Evolutionary conservation across 2,797 vertebrate species (phyloP).

Genomic region (Hippoglossus hippoglossus): DNA sequence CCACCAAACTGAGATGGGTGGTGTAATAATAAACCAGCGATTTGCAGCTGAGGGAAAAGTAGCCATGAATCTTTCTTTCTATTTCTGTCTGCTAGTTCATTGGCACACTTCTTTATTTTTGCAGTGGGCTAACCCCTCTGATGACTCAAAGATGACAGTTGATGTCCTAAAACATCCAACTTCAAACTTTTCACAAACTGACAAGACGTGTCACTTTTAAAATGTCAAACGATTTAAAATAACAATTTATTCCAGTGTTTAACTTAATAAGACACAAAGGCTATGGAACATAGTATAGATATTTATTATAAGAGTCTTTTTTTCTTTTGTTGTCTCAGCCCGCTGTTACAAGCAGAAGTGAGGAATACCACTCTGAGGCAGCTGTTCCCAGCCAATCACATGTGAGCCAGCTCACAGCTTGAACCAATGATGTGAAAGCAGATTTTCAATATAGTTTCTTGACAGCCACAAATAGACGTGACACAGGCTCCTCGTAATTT

Average conservation of each 20-base stretch:
- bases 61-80: slow-evolving; percentile 51
- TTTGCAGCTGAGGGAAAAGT: slow-evolving; percentile 14
- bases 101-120: slow-evolving; percentile 51
- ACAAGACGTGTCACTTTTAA: too few relatives aligned
- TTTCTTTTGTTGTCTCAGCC: not conserved
- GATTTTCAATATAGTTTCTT: slow-evolving; percentile 11
- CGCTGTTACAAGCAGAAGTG: slow-evolving; percentile 17
- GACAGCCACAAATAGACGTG: slow-evolving; percentile 54
- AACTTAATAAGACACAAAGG: not conserved
- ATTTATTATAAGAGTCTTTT: not conserved
- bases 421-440: slow-evolving; percentile 29
- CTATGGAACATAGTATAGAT: not conserved
- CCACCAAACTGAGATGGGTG: not conserved
- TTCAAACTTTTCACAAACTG: not conserved
- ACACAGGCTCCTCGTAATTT: slow-evolving; percentile 56
- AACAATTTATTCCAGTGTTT: too few relatives aligned
- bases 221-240: too few relatives aligned
- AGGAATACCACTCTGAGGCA: slow-evolving; percentile 10
- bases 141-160: slow-evolving; percentile 14
- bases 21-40: slow-evolving; percentile 38
- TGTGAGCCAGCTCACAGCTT: not conserved
- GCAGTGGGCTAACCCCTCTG: not conserved
- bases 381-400: slow-evolving; percentile 29
- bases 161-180: not conserved
- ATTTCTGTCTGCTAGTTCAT: slow-evolving; percentile 49